Conservation (phyloP, 1,140 invertebrate species). For the Cydia splendana region DNA sequence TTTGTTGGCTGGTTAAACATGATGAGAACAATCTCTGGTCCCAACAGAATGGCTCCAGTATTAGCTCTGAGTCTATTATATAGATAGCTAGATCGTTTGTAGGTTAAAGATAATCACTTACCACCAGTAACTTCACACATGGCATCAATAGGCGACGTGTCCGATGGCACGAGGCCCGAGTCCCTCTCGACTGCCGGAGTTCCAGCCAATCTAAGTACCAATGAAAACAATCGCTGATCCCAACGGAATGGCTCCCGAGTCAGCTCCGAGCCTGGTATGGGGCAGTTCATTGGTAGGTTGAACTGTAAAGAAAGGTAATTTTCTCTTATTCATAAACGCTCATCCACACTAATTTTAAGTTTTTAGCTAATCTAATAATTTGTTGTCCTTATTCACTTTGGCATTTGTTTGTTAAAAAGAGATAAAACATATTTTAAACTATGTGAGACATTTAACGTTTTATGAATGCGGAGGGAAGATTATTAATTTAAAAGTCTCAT, state of each 20-base stretch:
- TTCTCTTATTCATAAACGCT: not conserved
- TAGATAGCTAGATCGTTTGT: not conserved
- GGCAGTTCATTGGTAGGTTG: conserved; percentile 95
- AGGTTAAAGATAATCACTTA: conserved; percentile 60
- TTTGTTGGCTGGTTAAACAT: too few relatives aligned
- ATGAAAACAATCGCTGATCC: conserved; percentile 98
- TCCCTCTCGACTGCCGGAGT: conserved; percentile 85
- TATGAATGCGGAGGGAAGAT: too few relatives aligned
- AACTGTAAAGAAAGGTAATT: conserved; percentile 81
- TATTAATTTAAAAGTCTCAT: too few relatives aligned
- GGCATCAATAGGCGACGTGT: conserved; percentile 95
- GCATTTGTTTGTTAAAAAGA: too few relatives aligned
- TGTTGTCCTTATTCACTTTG: too few relatives aligned
- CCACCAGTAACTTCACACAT: conserved; percentile 99
- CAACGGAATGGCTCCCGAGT: conserved; percentile 99
- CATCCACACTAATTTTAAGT: not conserved
- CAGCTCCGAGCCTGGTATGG: conserved; percentile 96
- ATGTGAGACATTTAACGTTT: too few relatives aligned
- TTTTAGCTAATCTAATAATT: not conserved
- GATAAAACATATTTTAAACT: too few relatives aligned
- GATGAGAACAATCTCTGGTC: not conserved
- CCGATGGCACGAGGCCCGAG: conserved; percentile 91
- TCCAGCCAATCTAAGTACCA: conserved; percentile 95
- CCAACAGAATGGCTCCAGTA: too few relatives aligned
- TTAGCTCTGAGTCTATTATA: not conserved